Base-by-base conservation (phyloP, 2,797 vertebrate genomes). In the Poeciliopsis paucimaculata region DNA sequence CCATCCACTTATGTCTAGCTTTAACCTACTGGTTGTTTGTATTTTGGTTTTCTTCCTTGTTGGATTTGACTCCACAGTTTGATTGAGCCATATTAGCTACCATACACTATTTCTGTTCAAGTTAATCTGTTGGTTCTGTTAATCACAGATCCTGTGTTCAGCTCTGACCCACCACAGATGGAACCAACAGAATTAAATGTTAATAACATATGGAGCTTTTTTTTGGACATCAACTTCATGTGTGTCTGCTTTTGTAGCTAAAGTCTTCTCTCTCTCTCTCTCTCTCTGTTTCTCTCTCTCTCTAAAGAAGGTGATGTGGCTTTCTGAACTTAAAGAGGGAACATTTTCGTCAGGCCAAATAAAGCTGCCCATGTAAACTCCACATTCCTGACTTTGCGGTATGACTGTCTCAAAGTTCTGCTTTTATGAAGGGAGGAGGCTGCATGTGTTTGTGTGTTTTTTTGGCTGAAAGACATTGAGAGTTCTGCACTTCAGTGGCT, bases 341-440 rank as follows among this genome's bases (percentile, higher is more conserved):
- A 91, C 90, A 86, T 91, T 91, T 84, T 91, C 87, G 86, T 84
- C 75, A 75, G 79, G 88, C 91, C 90, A 92, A 93, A 93, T 93
- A 92, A 93, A 91, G 87, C 90, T 90, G 88, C 89, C 91, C 87
- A 87, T 90, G 91, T 93, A 88, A 93, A 92, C 83, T 90, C 87
- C 86, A 92, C 91, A 95, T 95, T 94, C 93, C 91, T 84, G 72
- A 84, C 81, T 73, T 79, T 94, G 93, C 43, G 92, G 92, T 88
- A 86, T 70, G 83, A 91, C 81, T 88, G 85, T 87, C 86, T 91
- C 73, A 77, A 73, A 75, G 88, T 82, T 79, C 73, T 78, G 79
- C 80, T 76, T 82, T 86, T 79, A 85, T 85, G 82, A 76, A 84
- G 83, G 82, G 86, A 84, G 82, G 82, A 47, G 77, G 13, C 55